Percentiles rank a stretch among this genome's conserved stretches.
phyloP scores from a whole-genome alignment of 1,140 invertebrate species.

The Centruroides vittatus region DNA sequence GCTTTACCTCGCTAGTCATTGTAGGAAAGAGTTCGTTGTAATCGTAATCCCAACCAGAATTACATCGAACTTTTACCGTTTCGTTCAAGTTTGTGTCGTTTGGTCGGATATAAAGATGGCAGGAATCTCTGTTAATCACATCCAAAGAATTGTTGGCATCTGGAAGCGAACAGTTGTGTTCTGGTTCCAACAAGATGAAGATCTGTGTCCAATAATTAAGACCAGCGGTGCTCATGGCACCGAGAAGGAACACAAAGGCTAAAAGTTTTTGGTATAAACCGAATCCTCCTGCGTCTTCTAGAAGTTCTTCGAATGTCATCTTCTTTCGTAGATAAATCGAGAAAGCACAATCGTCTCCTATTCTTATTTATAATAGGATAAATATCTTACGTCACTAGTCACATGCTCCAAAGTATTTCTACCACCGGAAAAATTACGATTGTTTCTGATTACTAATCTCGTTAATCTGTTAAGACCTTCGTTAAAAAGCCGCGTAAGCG shows the following conservation, averaged over 20 bases:
- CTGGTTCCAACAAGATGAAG: slow-evolving; percentile 20
- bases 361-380: no score
- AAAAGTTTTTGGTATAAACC: slow-evolving; percentile 38
- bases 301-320: slow-evolving; percentile 41
- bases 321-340: neutral
- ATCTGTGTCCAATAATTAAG: slow-evolving; percentile 21
- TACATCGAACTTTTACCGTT: neutral
- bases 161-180: slow-evolving; percentile 12
- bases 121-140: neutral
- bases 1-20: neutral
- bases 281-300: slow-evolving; percentile 41
- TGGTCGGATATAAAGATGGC: neutral
- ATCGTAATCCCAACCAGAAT: neutral
- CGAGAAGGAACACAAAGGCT: slow-evolving; percentile 7
- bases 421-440: no score
- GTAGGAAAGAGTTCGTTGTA: neutral
- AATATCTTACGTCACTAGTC: no score
- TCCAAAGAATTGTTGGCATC: neutral
- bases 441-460: no score
- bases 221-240: slow-evolving; percentile 9
- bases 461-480: no score
- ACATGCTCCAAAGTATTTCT: no score
- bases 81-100: neutral
- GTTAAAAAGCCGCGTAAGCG: no score
- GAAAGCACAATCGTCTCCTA: neutral